Evolutionary conservation across 2,797 vertebrate species (phyloP), one percentile per base, ranked within the genome.

Genomic region (Triplophysa bombifrons): DNA sequence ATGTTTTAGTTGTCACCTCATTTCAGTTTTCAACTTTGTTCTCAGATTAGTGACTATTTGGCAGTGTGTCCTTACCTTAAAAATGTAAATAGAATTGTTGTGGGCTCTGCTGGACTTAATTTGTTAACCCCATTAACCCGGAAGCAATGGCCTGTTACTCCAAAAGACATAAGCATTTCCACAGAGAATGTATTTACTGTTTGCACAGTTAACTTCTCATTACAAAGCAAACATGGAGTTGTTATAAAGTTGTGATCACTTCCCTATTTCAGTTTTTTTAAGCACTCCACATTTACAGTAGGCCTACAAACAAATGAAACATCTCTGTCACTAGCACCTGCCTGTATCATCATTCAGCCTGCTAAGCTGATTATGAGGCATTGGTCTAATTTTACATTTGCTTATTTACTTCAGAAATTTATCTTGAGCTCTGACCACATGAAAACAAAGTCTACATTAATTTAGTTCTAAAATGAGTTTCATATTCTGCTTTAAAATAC

Each of bases 401-500:
- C 17, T 65, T 8, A 41, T 65, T 65, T 41, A 38, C 63, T 11
- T 41, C 17, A 38, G 30, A 41, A 41, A 38, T 65, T 65, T 38
- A 65, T 41, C 34, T n/a, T 38, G 19, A 34, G 34, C 63, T 58
- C 34, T 25, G 53, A 56, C 53, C 53, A 58, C 41, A 44, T 38
- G 38, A 71, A 20, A 71, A 19, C 30, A 71, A 71, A 71, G 13
- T 16, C 19, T 16, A 55, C 61, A 41, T 50, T 55, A n/a, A 22
- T 41, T 20, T 41, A 55, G 34, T n/a, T 55, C 17, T 48, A 44
- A 58, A 68, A 68, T 27, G 19, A 68, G 34, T 44, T 67, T 30
- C 51, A 56, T 53, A 58, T 61, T 30, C 41, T 58, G 55, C 44
- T 65, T 72, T n/a, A 84, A 88, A 82, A 85, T 78, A 63, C 82